These are phyloP conservation scores for Cataglyphis cursor DNA, from an alignment of 2,888 invertebrate species.

Conservation along the genomic window DNA sequence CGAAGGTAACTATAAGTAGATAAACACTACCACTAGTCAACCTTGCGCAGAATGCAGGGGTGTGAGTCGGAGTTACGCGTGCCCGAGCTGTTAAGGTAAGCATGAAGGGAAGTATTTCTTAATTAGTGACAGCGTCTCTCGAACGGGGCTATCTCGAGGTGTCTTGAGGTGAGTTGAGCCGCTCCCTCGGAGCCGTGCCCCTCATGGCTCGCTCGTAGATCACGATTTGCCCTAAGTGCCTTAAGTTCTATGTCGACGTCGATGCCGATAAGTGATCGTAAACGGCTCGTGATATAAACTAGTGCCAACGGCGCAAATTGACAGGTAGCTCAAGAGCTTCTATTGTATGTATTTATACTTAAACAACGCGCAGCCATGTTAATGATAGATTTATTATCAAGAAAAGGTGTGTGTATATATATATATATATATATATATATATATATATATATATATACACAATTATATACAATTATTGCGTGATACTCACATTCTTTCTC, in stretches of 20 bases:
- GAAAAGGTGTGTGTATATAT: background rate
- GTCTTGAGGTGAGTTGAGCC: slow-evolving; percentile 66
- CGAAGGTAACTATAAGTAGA: slow-evolving; percentile 26
- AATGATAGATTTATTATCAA: slow-evolving; percentile 2
- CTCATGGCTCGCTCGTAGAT: slow-evolving; percentile 70
- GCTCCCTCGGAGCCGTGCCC: slow-evolving; percentile 72
- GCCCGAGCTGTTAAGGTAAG: slow-evolving; percentile 55
- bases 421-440: background rate
- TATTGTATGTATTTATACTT: background rate
- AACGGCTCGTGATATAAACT: slow-evolving; percentile 53
- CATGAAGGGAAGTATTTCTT: slow-evolving; percentile 72
- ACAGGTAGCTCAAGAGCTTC: slow-evolving; percentile 19
- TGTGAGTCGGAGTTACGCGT: slow-evolving; percentile 53
- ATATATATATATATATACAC: background rate
- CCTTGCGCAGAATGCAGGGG: background rate
- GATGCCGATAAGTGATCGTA: slow-evolving; percentile 46
- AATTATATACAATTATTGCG: background rate
- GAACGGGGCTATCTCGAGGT: slow-evolving; percentile 55
- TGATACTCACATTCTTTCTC: background rate
- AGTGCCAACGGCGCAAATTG: slow-evolving; percentile 44
- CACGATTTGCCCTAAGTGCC: slow-evolving; percentile 73
- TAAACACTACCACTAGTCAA: background rate
- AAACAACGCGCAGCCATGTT: slow-evolving; percentile 1
- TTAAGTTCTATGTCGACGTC: slow-evolving; percentile 62
- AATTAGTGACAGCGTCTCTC: slow-evolving; percentile 70